Evolutionary conservation across 2,888 invertebrate genomes (phyloP).

Genomic region (Archips xylosteana): DNA sequence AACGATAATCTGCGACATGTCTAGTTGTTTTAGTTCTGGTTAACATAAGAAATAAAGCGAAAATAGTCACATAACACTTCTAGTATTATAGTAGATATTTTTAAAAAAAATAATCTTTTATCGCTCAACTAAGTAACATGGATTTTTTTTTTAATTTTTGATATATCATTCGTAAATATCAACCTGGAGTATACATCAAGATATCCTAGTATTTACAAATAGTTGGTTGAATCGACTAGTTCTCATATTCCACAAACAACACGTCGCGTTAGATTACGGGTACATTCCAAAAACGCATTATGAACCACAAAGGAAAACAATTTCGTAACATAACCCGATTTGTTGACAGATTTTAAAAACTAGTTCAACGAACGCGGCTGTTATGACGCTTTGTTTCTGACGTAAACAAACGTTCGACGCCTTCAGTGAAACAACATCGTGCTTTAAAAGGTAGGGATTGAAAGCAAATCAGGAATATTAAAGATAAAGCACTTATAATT

Average conservation of each 20-base stretch:
- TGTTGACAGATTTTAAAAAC: constrained; percentile 44
- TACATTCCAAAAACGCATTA: not conserved
- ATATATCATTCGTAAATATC: not conserved
- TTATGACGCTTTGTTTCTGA: constrained; percentile 60
- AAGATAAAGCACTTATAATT: too few species aligned
- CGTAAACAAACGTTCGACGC: constrained; percentile 64
- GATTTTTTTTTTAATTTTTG: too few species aligned
- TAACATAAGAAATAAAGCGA: too few species aligned
- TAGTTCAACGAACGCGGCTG: constrained; percentile 53
- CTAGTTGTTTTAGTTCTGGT: too few species aligned
- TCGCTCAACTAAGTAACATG: too few species aligned
- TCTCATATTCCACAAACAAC: not conserved
- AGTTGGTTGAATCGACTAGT: not conserved
- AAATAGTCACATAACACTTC: too few species aligned
- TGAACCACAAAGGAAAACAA: constrained; percentile 15
- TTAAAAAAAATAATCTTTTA: too few species aligned
- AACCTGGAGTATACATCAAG: not conserved
- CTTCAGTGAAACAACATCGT: constrained; percentile 55
- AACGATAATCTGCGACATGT: too few species aligned
- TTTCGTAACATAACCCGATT: constrained; percentile 28
- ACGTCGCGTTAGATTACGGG: too few species aligned
- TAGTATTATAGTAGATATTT: too few species aligned
- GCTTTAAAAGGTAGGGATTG: not conserved
- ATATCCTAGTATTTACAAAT: not conserved
- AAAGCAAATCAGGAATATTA: too few species aligned